A percentile compares a stretch with the other conserved stretches of the same genome.
Evolutionary conservation across 1,140 invertebrate species (phyloP).

Genomic region (Ceratina japonica): DNA sequence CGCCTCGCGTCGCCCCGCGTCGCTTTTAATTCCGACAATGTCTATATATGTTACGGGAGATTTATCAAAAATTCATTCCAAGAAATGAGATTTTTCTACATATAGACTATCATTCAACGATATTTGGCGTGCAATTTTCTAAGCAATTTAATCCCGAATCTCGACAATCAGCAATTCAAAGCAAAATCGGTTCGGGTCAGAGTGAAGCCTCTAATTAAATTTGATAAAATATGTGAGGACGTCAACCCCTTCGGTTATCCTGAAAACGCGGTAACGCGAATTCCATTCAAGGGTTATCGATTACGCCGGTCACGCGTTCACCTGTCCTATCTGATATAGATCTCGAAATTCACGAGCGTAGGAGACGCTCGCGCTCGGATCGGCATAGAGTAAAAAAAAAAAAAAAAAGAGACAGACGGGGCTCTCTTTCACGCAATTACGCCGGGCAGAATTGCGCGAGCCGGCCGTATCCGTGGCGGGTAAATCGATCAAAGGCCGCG

Average conservation of each 20-base stretch:
- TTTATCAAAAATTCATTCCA: conserved; percentile 31
- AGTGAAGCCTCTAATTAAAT: neutral
- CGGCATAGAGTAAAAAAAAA: too few species aligned
- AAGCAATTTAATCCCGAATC: neutral
- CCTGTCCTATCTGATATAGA: conserved; percentile 37
- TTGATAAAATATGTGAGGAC: neutral
- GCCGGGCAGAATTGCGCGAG: conserved; percentile 55
- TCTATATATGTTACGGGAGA: neutral
- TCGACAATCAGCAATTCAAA: neutral
- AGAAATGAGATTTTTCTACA: neutral
- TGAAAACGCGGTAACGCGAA: conserved; percentile 4
- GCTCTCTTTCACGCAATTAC: conserved; percentile 60
- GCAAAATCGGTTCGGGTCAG: neutral
- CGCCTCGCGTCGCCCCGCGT: too few species aligned
- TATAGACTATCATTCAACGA: neutral
- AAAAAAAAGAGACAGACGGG: conserved; percentile 36
- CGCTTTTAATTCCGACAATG: conserved; percentile 26
- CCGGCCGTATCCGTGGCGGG: conserved; percentile 44
- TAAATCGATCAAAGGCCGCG: conserved; percentile 60
- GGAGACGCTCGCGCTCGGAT: neutral
- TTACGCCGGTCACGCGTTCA: conserved; percentile 12
- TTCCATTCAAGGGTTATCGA: conserved; percentile 4
- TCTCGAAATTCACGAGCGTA: conserved; percentile 33
- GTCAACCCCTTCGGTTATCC: neutral
- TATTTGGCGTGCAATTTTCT: neutral